Evolutionary conservation across 2,888 invertebrate genomes (phyloP).

Genomic region (Agonum fuliginosum): DNA sequence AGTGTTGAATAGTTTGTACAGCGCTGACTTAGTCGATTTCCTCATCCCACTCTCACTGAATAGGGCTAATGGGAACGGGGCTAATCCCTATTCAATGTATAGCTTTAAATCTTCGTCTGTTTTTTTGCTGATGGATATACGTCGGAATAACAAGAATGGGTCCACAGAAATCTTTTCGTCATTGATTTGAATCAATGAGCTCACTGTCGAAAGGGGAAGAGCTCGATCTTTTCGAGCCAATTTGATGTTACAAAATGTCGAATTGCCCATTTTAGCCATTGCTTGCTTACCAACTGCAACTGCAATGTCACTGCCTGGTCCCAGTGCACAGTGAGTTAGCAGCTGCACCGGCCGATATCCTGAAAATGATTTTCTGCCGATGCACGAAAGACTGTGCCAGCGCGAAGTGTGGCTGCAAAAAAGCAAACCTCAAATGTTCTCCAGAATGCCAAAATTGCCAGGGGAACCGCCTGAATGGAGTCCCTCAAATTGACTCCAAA

Average conservation of each 20-base stretch:
- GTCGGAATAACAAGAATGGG: background rate
- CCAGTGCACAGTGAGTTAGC: too few relatives aligned
- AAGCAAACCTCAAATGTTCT: too few relatives aligned
- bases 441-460: too few relatives aligned
- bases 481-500: too few relatives aligned
- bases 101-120: too few relatives aligned
- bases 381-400: too few relatives aligned
- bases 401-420: too few relatives aligned
- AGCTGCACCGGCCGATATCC: too few relatives aligned
- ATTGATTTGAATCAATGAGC: background rate
- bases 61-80: background rate
- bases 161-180: background rate
- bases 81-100: background rate
- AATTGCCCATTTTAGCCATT: background rate
- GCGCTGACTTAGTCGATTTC: too few relatives aligned
- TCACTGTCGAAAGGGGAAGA: background rate
- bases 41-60: too few relatives aligned
- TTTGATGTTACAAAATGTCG: background rate
- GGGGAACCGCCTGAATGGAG: too few relatives aligned
- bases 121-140: background rate
- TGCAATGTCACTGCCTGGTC: constrained; percentile 4
- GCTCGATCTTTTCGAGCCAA: background rate
- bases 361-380: too few relatives aligned
- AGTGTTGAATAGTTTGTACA: background rate
- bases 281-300: background rate